Base-by-base conservation (phyloP, 1,140 invertebrate species). In the Pseudomyrmex cubaensis region DNA sequence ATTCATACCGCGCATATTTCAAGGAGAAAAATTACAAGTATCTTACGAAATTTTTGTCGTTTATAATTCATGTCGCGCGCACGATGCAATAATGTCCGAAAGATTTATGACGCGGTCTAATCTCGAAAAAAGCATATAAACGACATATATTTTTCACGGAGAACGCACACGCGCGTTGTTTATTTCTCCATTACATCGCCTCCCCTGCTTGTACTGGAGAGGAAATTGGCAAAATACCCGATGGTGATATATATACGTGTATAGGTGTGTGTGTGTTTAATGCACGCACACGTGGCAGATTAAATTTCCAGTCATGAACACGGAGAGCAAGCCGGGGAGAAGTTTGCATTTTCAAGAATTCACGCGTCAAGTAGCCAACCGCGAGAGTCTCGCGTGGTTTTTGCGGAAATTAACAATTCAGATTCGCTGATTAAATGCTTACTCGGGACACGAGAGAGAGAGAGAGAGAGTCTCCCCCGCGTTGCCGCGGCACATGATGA, bases 81-180 rank as follows among this genome's bases (percentile, higher is more conserved):
- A 25, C 8, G 46, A 17, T 22, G 15, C 76, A 70, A 69, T 80
- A 80, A 70, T 80, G 54, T 59, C 64, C 54, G 20, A 50, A 22
- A 80, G 44, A 69, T 59, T 80, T 70, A 48, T 48, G 12, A 48
- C 25, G 4, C 54, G 50, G 25, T 25, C n/a, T 77, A 70, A 80
- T 22, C 44, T 15, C 50, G 54, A 22, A 59, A 80, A 70, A 57
- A 22, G 46, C n/a, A 17, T 10, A 56, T 59, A 35, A 69, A 69
- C 48, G 75, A 15, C 25, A 4, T 57, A 8, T 15, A 12, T 48
- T 69, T 69, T 56, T 69, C 57, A 77, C 4, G 13, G 7, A 2
- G 12, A 13, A 25, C 63, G 35, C 25, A 1, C 13, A 17, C 35
- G 35, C 35, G 10, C 7, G 10, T 22, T 78, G 17, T 78, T 78